Percentiles rank a stretch among this genome's conserved stretches.
Conservation (phyloP, 2,797 vertebrate species). For the Enoplosus armatus region DNA sequence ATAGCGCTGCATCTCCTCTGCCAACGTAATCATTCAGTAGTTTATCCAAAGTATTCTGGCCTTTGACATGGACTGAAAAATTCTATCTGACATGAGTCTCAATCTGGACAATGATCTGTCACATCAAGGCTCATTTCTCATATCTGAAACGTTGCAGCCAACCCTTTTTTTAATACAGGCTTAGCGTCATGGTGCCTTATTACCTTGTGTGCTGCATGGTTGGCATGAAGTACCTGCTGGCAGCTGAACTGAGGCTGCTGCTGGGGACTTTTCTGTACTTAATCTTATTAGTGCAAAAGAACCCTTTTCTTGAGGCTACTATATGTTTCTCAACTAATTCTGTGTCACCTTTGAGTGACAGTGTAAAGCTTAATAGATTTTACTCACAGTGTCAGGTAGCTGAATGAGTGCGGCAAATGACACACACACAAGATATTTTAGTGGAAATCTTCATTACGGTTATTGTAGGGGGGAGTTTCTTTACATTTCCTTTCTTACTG, state of each 20-base stretch:
- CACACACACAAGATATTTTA: neutral
- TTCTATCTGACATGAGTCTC: conserved; percentile 46
- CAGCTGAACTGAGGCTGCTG: conserved; percentile 73
- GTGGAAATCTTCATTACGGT: conserved; percentile 4
- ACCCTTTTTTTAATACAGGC: conserved; percentile 53
- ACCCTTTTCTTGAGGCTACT: conserved; percentile 60
- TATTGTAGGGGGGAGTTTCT: neutral
- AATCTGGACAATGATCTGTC: conserved; percentile 66
- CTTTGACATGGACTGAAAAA: conserved; percentile 54
- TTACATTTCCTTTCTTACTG: conserved; percentile 14
- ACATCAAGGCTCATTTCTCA: conserved; percentile 49
- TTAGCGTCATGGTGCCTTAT: conserved; percentile 66
- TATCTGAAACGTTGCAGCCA: conserved; percentile 51
- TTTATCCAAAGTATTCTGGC: conserved; percentile 37
- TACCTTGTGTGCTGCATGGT: conserved; percentile 63
- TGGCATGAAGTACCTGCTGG: conserved; percentile 76
- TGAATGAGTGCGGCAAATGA: conserved; percentile 22
- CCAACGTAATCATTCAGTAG: conserved; percentile 17
- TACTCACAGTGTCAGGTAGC: conserved; percentile 38
- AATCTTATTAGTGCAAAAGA: conserved; percentile 72
- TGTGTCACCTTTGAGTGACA: conserved; percentile 60
- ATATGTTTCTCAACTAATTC: conserved; percentile 68
- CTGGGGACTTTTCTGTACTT: conserved; percentile 60
- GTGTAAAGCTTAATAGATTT: conserved; percentile 56
- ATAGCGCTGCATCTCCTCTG: conserved; percentile 22